These are phyloP conservation scores for Myopa tessellatipennis DNA, from an alignment of 2,888 invertebrate genomes.

Conservation along the genomic window DNA sequence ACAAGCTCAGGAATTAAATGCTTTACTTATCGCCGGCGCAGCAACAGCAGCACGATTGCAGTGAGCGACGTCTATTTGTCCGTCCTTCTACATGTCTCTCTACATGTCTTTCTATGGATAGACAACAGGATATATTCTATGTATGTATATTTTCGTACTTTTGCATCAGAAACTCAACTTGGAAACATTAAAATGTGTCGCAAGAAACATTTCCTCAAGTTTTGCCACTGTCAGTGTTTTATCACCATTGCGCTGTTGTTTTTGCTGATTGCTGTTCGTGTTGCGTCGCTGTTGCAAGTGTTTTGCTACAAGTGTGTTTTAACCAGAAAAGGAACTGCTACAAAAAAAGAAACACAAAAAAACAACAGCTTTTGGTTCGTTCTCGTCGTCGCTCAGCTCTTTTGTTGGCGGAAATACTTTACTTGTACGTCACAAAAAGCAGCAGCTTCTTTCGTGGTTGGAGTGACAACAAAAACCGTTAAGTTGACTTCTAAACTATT, in stretches of 20 bases:
- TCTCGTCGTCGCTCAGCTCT: not conserved
- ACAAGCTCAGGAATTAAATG: constrained; percentile 13
- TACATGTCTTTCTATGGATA: too few species aligned
- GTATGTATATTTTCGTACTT: too few species aligned
- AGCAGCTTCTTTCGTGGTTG: not conserved
- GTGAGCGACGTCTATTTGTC: not conserved
- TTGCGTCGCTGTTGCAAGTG: constrained; percentile 2
- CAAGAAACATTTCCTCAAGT: constrained; percentile 19
- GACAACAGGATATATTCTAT: too few species aligned
- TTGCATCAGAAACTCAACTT: constrained; percentile 12
- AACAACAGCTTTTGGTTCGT: not conserved
- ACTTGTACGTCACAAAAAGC: not conserved
- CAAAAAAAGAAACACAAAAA: constrained; percentile 2
- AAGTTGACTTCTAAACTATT: not conserved
- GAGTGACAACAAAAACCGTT: not conserved
- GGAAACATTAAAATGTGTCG: constrained; percentile 12
- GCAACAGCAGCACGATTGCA: not conserved
- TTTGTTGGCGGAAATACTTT: not conserved
- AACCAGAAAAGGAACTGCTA: not conserved
- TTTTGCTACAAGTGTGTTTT: not conserved
- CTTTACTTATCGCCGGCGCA: constrained; percentile 18
- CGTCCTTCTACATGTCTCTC: not conserved
- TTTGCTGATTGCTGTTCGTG: constrained; percentile 6
- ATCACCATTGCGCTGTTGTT: not conserved
- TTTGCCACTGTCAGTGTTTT: constrained; percentile 13